phyloP scores from a whole-genome alignment of 2,113 vertebrate genomes.

The Orthochromis indermauri region DNA sequence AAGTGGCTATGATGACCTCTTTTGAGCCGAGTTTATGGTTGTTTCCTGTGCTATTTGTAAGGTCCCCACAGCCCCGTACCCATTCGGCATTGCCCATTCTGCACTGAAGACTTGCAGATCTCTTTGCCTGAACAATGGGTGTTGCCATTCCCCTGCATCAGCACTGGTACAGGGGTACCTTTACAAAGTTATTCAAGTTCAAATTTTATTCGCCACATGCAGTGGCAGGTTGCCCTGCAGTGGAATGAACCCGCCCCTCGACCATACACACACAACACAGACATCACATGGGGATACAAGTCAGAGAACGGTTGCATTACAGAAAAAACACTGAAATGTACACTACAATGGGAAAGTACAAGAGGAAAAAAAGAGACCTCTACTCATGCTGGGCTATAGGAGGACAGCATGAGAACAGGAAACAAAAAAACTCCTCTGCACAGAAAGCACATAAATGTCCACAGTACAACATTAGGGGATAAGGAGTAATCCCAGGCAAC shows the following conservation, averaged over 20 bases:
- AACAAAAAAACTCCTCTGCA: not conserved
- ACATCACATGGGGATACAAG: not conserved
- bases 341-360: not conserved
- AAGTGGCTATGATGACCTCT: not conserved
- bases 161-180: not conserved
- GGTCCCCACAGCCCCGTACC: not conserved
- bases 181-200: not conserved
- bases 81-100: not conserved
- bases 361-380: not conserved
- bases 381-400: not conserved
- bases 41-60: not conserved
- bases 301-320: not conserved
- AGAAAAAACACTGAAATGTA: not conserved
- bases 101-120: not conserved
- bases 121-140: not conserved
- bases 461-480: not conserved
- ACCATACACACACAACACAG: not conserved
- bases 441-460: not conserved
- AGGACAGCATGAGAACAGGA: not conserved
- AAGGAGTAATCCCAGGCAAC: not conserved
- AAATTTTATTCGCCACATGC: not conserved
- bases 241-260: rapidly evolving
- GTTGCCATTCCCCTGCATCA: not conserved
- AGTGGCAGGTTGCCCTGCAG: not conserved
- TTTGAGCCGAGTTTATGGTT: not conserved